Percentiles rank a stretch among this genome's conserved stretches.
Conservation (phyloP, 2,888 invertebrate genomes). For the Melanostoma scalare region DNA sequence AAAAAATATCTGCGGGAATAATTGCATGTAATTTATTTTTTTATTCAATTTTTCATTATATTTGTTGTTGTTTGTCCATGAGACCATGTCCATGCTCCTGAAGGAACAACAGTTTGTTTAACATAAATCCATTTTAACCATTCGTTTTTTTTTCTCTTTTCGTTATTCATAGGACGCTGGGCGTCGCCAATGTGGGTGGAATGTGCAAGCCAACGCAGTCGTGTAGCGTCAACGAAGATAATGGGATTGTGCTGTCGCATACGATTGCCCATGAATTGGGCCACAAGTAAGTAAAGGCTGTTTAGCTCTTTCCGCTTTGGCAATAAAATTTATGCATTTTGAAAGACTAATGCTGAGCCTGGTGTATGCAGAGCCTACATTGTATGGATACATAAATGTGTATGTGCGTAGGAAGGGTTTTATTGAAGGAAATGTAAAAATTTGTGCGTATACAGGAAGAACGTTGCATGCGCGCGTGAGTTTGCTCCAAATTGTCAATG, state of each 20-base stretch:
- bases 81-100: conserved; percentile 40
- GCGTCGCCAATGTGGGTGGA: conserved; percentile 94
- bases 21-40: conserved; percentile 80
- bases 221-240: conserved; percentile 95
- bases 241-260: conserved; percentile 93
- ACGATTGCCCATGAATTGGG: conserved; percentile 96
- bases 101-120: conserved; percentile 54
- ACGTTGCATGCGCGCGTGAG: conserved; percentile 12
- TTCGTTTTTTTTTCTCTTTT: conserved; percentile 7
- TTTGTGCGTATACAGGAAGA: conserved; percentile 38
- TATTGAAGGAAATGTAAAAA: conserved; percentile 11
- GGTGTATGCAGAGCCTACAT: conserved; percentile 30
- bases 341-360: conserved; percentile 34
- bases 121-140: conserved; percentile 62
- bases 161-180: conserved; percentile 86
- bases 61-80: conserved; percentile 9
- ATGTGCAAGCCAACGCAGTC: conserved; percentile 93
- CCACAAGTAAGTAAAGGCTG: conserved; percentile 89
- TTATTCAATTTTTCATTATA: conserved; percentile 2
- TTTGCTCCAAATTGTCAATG: too few relatives aligned
- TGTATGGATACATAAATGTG: too few relatives aligned
- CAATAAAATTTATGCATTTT: conserved; percentile 45
- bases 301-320: conserved; percentile 35
- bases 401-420: conserved; percentile 56
- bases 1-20: conserved; percentile 86